Conservation (phyloP, 2,888 invertebrate genomes). For the Horisme vitalbata region DNA sequence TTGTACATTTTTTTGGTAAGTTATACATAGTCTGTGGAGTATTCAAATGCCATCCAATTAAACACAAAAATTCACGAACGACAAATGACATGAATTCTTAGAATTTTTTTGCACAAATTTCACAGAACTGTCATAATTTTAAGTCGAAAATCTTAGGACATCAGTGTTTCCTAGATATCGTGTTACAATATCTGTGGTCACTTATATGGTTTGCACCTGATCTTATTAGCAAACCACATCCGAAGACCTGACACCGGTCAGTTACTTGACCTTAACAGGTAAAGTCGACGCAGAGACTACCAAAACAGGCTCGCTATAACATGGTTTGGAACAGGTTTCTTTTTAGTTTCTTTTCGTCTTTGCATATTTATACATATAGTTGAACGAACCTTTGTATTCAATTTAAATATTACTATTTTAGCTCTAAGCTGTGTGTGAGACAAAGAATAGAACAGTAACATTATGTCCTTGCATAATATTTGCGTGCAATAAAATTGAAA, state of each 20-base stretch:
- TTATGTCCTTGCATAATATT: conserved; percentile 10
- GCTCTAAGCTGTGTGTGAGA: neutral
- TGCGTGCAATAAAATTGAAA: conserved; percentile 11
- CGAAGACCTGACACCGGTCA: conserved; percentile 13
- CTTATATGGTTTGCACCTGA: neutral
- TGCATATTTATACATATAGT: conserved; percentile 7
- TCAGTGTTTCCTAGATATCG: neutral
- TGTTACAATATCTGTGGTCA: conserved; percentile 9
- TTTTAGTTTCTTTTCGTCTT: neutral
- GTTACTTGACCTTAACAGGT: conserved; percentile 22
- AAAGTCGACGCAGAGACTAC: neutral
- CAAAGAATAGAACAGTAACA: neutral
- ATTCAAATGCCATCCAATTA: neutral
- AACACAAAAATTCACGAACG: neutral
- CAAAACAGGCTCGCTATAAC: conserved; percentile 18
- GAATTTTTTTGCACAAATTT: neutral
- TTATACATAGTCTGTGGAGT: too few relatives aligned
- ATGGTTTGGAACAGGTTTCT: conserved; percentile 13
- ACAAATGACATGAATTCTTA: too few relatives aligned
- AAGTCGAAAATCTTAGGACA: neutral
- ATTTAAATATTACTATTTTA: conserved; percentile 1
- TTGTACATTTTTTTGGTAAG: too few relatives aligned
- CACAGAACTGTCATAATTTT: conserved; percentile 3
- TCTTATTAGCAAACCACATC: conserved; percentile 18
- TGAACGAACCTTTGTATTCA: conserved; percentile 8